These are phyloP conservation scores for Brachionus rubens DNA, from an alignment of 1,140 invertebrate species.

Conservation along the genomic window DNA sequence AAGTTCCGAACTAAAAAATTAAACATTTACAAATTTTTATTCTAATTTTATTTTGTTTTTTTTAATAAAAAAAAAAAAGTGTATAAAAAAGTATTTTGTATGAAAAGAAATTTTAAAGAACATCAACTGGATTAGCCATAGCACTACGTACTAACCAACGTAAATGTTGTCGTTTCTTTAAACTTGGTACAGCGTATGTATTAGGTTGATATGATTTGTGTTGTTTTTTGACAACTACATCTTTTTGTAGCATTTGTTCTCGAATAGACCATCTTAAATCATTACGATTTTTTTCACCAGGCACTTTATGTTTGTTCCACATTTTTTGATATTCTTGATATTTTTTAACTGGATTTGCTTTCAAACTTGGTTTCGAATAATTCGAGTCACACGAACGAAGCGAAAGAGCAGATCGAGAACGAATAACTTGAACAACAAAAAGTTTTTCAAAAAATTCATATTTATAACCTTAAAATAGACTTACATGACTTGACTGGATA, in stretches of 20 bases:
- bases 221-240: slow-evolving; percentile 53
- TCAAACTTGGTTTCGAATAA: slow-evolving; percentile 43
- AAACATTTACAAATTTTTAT: slow-evolving; percentile 14
- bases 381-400: neutral
- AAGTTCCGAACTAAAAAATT: neutral
- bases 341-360: slow-evolving; percentile 54
- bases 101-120: slow-evolving; percentile 16
- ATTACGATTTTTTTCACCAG: slow-evolving; percentile 57
- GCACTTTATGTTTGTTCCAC: slow-evolving; percentile 52
- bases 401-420: neutral
- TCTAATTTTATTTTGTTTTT: too few species aligned
- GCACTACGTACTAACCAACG: slow-evolving; percentile 55
- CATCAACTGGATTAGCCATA: slow-evolving; percentile 39
- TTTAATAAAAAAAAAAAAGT: slow-evolving; percentile 5
- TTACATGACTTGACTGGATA: slow-evolving; percentile 34
- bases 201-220: slow-evolving; percentile 54
- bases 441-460: neutral
- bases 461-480: neutral
- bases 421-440: neutral
- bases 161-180: slow-evolving; percentile 55
- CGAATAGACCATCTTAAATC: slow-evolving; percentile 56
- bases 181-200: slow-evolving; percentile 55
- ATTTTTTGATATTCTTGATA: slow-evolving; percentile 53
- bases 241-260: slow-evolving; percentile 57
- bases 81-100: neutral